A percentile compares a stretch with the other conserved stretches of the same genome.
Evolutionary conservation across 2,888 invertebrate species (phyloP).

Genomic region (Ichneumon xanthorius): DNA sequence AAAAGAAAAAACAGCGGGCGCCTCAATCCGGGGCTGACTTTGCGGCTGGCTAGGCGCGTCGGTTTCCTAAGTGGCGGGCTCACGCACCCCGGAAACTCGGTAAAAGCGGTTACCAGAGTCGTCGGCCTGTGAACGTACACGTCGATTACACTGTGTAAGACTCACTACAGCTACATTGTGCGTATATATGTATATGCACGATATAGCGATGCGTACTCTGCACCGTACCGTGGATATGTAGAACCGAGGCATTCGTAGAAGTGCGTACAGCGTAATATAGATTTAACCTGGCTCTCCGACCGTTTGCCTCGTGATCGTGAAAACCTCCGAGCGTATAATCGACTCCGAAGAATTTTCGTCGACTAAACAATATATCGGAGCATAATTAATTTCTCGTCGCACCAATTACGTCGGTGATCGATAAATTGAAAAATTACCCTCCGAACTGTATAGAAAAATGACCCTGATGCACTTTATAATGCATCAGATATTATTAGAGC

Average conservation of each 20-base stretch:
- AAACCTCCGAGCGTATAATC: constrained; percentile 48
- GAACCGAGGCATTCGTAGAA: constrained; percentile 2
- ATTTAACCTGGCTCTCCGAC: background rate
- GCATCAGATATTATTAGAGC: no score
- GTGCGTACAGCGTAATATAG: constrained; percentile 12
- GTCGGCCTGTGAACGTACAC: constrained; percentile 71
- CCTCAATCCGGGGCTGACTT: constrained; percentile 69
- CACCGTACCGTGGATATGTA: background rate
- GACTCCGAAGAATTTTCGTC: constrained; percentile 40
- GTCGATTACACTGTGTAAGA: constrained; percentile 26
- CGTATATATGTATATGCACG: background rate
- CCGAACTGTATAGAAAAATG: background rate
- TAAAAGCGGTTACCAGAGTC: constrained; percentile 74
- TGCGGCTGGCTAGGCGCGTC: constrained; percentile 70
- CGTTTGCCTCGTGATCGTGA: constrained; percentile 29
- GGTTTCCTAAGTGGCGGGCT: constrained; percentile 72
- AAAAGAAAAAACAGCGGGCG: constrained; percentile 18
- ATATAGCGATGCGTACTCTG: background rate
- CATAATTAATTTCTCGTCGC: background rate
- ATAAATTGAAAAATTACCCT: background rate
- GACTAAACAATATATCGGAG: background rate
- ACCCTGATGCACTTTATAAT: no score
- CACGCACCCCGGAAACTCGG: constrained; percentile 74
- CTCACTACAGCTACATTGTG: background rate
- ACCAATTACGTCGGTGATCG: no score